A percentile compares a stretch with the other conserved stretches of the same genome.
Evolutionary conservation across 1,140 invertebrate species (phyloP).

Genomic region (Hormaphis cornu): DNA sequence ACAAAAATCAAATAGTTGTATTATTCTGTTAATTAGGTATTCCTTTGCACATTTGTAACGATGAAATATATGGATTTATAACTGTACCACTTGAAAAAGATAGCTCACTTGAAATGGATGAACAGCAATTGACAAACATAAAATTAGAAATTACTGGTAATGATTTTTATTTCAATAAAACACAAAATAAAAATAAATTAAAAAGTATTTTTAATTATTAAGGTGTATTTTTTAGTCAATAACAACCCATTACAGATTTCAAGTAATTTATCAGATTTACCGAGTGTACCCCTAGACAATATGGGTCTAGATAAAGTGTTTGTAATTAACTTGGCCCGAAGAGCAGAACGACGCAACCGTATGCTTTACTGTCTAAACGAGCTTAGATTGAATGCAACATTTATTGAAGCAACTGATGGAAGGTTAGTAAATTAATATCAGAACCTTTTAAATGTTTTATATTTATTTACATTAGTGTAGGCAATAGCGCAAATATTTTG

Average conservation of each 20-base stretch:
- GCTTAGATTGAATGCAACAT: slow-evolving; percentile 64
- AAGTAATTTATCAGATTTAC: slow-evolving; percentile 12
- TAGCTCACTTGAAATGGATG: slow-evolving; percentile 55
- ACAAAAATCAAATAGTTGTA: slow-evolving; percentile 8
- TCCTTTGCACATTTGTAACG: slow-evolving; percentile 70
- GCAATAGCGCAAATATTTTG: too few relatives aligned
- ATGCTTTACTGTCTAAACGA: slow-evolving; percentile 72
- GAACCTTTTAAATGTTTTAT: not conserved
- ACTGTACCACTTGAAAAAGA: slow-evolving; percentile 67
- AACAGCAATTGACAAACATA: slow-evolving; percentile 65
- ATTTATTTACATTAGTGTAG: not conserved
- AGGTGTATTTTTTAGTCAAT: slow-evolving; percentile 7
- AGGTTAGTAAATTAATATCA: slow-evolving; percentile 48
- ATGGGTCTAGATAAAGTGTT: slow-evolving; percentile 66
- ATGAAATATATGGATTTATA: slow-evolving; percentile 70
- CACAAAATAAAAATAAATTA: not conserved
- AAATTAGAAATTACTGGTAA: slow-evolving; percentile 64
- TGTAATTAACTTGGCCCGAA: slow-evolving; percentile 80
- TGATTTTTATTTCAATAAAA: slow-evolving; percentile 14
- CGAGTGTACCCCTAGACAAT: slow-evolving; percentile 41
- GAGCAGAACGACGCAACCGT: slow-evolving; percentile 63
- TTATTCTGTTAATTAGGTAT: slow-evolving; percentile 46
- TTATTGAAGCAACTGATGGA: slow-evolving; percentile 81
- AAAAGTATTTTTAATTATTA: not conserved
- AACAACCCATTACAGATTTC: slow-evolving; percentile 8